Evolutionary conservation across 2,797 vertebrate genomes (phyloP).

Genomic region (Crypturellus tataupa): DNA sequence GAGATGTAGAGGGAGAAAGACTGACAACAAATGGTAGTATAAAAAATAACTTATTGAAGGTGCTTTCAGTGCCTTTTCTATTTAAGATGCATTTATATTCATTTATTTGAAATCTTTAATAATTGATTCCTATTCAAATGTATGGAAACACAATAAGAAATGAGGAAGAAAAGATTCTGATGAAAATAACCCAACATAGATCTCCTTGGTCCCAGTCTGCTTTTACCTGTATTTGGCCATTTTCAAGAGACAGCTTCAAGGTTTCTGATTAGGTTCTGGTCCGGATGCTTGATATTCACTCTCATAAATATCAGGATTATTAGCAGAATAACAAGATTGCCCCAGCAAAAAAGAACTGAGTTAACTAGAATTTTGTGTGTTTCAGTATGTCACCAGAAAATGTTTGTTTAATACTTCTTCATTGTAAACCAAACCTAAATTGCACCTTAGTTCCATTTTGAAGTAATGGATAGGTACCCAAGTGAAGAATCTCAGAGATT

Average conservation of each 20-base stretch:
- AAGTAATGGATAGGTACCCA: neutral
- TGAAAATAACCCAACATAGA: neutral
- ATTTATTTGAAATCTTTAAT: neutral
- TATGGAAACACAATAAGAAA: neutral
- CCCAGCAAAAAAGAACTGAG: neutral
- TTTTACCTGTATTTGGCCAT: fast-evolving
- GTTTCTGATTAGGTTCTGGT: neutral
- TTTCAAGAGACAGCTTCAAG: neutral
- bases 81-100: neutral
- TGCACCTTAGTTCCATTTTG: neutral
- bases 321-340: neutral
- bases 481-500: neutral
- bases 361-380: neutral
- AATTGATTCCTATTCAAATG: fast-evolving
- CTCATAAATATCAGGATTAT: neutral
- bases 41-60: fast-evolving
- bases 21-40: neutral
- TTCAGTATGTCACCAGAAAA: neutral
- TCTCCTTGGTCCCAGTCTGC: neutral
- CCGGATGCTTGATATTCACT: neutral
- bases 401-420: neutral
- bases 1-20: neutral
- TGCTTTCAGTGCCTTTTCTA: neutral
- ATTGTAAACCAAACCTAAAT: neutral
- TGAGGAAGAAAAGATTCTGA: neutral